Evolutionary conservation across 2,113 vertebrate genomes (phyloP), one percentile per base, ranked within the genome.

Genomic region (Mobula hypostoma): DNA sequence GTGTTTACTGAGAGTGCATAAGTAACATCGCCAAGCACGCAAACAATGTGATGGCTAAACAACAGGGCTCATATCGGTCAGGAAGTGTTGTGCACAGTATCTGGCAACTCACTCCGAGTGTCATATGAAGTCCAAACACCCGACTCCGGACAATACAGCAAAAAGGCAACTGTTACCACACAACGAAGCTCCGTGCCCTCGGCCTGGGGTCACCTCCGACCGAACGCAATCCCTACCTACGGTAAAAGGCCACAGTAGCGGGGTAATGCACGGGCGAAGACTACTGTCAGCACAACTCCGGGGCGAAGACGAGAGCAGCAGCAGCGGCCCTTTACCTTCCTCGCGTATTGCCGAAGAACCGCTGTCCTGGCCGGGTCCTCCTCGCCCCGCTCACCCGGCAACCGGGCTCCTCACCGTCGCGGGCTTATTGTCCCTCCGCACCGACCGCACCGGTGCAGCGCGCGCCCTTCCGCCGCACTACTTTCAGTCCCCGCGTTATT

Each of bases 391-490:
- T 4, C 58, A 32, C 9, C 61, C 85, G 5, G 0, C 14, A 17
- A 1, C 85, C 29, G 29, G 29, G 61, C 29, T 66, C 29, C 85
- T 19, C 85, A 29, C 56, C 85, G 19, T 66, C n/a, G 29, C 85
- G 5, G 58, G 29, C 12, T 48, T 32, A 32, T 88, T 32, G 85
- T 88, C 29, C 48, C 85, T 88, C 85, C 85, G 85, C 85, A 17
- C 83, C 56, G 58, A 56, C 83, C 83, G 24, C 9, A 24, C 92
- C 21, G 32, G 68, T 17, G 48, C 40, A 19, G 92, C 66, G n/a
- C 92, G 21, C n/a, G 15, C 93, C 14, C 93, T 76, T 79, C 94
- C 94, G 78, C 94, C 94, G n/a, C 74, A n/a, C 94, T 94, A 76
- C 72, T 58, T 79, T 77, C 27, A 92, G 2, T 32, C 15, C 63